These are phyloP conservation scores for Rhinopomastus cyanomelas DNA, from an alignment of 2,113 vertebrate genomes.

Conservation along the genomic window DNA sequence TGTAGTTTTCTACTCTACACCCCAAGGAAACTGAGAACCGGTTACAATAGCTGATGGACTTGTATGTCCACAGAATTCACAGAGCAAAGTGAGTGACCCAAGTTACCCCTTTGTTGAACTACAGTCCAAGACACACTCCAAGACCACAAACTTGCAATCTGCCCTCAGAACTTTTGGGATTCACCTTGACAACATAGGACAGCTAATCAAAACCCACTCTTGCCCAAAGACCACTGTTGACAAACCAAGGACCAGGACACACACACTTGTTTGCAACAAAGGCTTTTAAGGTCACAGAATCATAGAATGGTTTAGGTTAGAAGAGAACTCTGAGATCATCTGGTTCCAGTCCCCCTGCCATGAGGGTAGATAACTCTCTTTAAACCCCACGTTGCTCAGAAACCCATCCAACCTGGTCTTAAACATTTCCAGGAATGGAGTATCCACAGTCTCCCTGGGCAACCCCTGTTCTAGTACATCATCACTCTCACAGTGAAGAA, in stretches of 20 bases:
- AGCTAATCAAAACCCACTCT: not conserved
- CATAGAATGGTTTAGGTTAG: too few species aligned
- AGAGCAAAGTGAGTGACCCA: not conserved
- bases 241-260: not conserved
- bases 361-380: too few species aligned
- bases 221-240: not conserved
- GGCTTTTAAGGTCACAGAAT: not conserved
- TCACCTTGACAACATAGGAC: not conserved
- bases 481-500: too few species aligned
- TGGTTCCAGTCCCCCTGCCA: too few species aligned
- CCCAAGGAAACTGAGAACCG: not conserved
- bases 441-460: too few species aligned
- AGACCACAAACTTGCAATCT: not conserved
- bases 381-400: too few species aligned
- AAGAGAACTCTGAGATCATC: too few species aligned
- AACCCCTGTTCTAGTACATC: too few species aligned
- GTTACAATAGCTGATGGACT: rapidly evolving
- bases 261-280: not conserved
- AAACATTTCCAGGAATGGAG: too few species aligned
- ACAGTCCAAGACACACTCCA: not conserved
- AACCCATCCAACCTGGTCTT: too few species aligned
- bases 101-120: not conserved
- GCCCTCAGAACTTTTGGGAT: not conserved
- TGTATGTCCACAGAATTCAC: not conserved
- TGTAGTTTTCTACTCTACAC: not conserved